Evolutionary conservation across 2,113 vertebrate species (phyloP).

Genomic region (Ahaetulla prasina): DNA sequence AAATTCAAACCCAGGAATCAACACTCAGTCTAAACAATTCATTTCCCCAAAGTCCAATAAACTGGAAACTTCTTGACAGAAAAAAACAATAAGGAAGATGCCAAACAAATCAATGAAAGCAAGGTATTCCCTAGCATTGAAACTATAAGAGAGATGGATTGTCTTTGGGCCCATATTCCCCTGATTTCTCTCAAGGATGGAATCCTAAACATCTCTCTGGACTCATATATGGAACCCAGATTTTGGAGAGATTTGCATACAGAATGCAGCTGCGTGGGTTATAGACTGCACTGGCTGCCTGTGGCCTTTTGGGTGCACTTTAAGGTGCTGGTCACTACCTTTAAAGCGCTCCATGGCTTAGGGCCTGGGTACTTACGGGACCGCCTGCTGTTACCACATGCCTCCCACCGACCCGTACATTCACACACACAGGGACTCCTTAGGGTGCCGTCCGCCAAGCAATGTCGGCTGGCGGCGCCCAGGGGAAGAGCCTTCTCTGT

Average conservation of each 20-base stretch:
- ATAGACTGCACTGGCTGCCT: too few species aligned
- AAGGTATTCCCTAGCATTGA: not conserved
- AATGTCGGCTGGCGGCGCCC: too few species aligned
- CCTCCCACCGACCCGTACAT: too few species aligned
- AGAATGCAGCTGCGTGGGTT: too few species aligned
- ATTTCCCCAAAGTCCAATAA: not conserved
- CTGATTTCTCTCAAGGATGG: not conserved
- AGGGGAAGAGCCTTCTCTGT: too few species aligned
- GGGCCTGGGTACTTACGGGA: too few species aligned
- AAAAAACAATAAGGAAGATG: not conserved
- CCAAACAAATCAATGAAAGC: not conserved
- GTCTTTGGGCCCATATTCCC: not conserved
- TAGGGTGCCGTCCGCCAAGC: too few species aligned
- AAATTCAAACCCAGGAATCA: not conserved
- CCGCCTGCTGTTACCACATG: too few species aligned
- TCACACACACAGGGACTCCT: too few species aligned
- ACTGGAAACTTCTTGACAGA: not conserved
- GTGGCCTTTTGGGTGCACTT: too few species aligned
- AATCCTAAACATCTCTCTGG: not conserved
- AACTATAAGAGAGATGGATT: not conserved
- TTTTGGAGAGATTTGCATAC: not conserved
- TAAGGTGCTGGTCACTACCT: too few species aligned
- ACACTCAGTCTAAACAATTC: not conserved
- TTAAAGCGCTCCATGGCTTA: too few species aligned
- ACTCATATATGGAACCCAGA: not conserved